Percentiles rank a stretch among this genome's conserved stretches.
Conservation (phyloP, 2,113 vertebrate genomes). For the Callaeas wilsoni region DNA sequence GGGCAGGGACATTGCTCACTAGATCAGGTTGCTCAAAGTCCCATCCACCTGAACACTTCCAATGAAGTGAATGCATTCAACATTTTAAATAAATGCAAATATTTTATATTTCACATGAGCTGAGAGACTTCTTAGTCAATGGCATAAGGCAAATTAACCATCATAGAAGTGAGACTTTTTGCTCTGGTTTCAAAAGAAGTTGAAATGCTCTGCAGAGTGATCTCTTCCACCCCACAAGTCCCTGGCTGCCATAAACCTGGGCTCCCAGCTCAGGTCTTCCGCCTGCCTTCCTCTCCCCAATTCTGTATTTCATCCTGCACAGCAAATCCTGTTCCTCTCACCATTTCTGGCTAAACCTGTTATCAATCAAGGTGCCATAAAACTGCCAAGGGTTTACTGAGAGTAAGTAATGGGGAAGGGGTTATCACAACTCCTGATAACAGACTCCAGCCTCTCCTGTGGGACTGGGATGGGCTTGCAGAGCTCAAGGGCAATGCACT, state of each 20-base stretch:
- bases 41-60: background rate
- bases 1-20: background rate
- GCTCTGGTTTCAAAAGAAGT: background rate
- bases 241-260: background rate
- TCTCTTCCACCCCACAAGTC: background rate
- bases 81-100: background rate
- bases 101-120: background rate
- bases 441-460: background rate
- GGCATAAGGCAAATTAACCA: background rate
- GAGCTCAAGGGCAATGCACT: background rate
- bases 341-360: background rate
- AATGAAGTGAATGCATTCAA: background rate
- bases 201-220: background rate
- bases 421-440: background rate
- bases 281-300: background rate
- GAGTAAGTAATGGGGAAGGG: background rate
- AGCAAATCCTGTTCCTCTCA: background rate
- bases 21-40: background rate
- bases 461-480: background rate
- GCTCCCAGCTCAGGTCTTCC: background rate
- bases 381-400: background rate
- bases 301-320: background rate
- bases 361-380: background rate
- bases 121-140: background rate
- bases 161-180: background rate